Percentiles rank a stretch among this genome's conserved stretches.
Evolutionary conservation across 2,888 invertebrate genomes (phyloP).

Genomic region (Orgyia antiqua): DNA sequence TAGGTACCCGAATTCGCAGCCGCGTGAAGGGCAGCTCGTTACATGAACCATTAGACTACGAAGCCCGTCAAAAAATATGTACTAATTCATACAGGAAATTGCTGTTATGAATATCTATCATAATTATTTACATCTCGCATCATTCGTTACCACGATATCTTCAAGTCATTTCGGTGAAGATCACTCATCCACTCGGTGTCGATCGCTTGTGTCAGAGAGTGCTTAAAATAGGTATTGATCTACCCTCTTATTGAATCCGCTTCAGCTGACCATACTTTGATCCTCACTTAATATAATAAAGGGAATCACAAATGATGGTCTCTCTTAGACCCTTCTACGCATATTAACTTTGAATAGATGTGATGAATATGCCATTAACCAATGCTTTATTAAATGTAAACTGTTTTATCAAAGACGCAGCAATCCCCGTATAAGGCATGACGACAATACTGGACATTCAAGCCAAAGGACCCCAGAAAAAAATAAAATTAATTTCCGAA

Average conservation of each 20-base stretch:
- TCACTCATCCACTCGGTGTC: slow-evolving; percentile 9
- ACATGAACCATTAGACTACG: too few species aligned
- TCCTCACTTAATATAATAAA: background rate
- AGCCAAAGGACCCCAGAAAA: too few species aligned
- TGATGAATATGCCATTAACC: background rate
- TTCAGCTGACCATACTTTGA: background rate
- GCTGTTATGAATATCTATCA: too few species aligned
- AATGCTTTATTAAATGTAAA: too few species aligned
- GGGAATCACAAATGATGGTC: background rate
- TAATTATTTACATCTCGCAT: slow-evolving; percentile 29
- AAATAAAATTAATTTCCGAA: too few species aligned
- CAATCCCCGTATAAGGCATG: too few species aligned
- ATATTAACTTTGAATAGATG: background rate
- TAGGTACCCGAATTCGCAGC: too few species aligned
- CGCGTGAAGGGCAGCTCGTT: too few species aligned
- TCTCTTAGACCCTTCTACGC: background rate
- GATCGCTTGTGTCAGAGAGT: slow-evolving; percentile 2
- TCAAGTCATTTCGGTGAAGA: slow-evolving; percentile 12
- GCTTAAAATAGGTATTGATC: slow-evolving; percentile 2
- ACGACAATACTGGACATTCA: too few species aligned
- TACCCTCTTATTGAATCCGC: slow-evolving; percentile 1
- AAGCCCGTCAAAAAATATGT: too few species aligned
- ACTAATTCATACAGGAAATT: too few species aligned
- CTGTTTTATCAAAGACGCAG: too few species aligned
- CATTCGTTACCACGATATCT: slow-evolving; percentile 12